Conservation (phyloP, 2,113 vertebrate species). For the Shinisaurus crocodilurus region DNA sequence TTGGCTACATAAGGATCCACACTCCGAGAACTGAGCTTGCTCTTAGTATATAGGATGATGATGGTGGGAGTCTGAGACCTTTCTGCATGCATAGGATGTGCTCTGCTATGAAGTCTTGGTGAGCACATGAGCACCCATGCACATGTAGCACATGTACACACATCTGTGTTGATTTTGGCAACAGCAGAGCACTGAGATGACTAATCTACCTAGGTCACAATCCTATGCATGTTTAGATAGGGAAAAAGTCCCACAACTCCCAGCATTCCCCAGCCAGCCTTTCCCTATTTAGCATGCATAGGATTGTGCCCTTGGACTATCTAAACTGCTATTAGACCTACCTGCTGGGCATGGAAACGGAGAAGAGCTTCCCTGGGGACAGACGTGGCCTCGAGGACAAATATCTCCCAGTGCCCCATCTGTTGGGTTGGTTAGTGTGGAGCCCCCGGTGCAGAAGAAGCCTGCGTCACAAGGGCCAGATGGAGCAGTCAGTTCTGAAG, state of each 20-base stretch:
- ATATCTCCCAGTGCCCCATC: slow-evolving; percentile 81
- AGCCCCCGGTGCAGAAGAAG: slow-evolving; percentile 82
- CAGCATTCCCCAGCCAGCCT: too few relatives aligned
- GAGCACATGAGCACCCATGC: too few relatives aligned
- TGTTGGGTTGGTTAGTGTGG: slow-evolving; percentile 74
- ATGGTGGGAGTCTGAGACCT: neutral
- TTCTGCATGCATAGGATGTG: neutral
- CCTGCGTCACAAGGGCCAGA: slow-evolving; percentile 86
- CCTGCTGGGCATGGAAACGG: slow-evolving; percentile 69
- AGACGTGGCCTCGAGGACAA: slow-evolving; percentile 88
- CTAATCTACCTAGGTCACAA: too few relatives aligned
- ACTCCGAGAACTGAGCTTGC: neutral
- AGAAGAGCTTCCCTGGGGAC: slow-evolving; percentile 71
- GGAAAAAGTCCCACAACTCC: too few relatives aligned
- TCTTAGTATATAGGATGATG: neutral
- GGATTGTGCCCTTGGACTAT: too few relatives aligned
- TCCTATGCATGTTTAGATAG: too few relatives aligned
- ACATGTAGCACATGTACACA: too few relatives aligned
- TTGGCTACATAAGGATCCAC: neutral
- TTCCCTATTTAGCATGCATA: too few relatives aligned
- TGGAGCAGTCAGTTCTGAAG: slow-evolving; percentile 77
- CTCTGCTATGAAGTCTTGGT: too few relatives aligned
- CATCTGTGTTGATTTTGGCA: neutral
- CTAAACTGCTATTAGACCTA: slow-evolving; percentile 27
- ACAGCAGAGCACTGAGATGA: neutral